Evolutionary conservation across 92 coral and sea anemone genomes (phyloP).

Genomic region (Chrysogorgia sp.): DNA sequence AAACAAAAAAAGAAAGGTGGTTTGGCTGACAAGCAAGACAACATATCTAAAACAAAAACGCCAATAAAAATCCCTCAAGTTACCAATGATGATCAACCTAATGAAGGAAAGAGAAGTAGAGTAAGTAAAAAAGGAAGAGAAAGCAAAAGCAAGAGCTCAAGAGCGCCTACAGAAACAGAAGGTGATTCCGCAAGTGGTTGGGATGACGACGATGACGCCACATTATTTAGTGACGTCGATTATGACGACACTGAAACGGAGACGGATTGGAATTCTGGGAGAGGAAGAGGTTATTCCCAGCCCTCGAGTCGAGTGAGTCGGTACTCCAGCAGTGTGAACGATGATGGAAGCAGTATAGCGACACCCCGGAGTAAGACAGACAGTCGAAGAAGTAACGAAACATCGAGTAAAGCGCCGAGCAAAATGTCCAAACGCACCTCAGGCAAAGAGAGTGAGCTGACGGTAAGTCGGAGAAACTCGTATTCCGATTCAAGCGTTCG

Average conservation of each 20-base stretch:
- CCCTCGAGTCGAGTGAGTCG: slow-evolving; percentile 1
- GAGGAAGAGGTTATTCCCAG: background rate
- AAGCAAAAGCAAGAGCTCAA: background rate
- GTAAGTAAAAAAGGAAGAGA: background rate
- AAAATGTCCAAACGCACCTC: background rate
- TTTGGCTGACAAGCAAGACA: background rate
- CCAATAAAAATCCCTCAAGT: slow-evolving; percentile 35
- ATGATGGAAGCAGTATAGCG: slow-evolving; percentile 6
- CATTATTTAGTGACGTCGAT: slow-evolving; percentile 18
- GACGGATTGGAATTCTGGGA: slow-evolving; percentile 20
- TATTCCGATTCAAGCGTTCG: slow-evolving; percentile 34
- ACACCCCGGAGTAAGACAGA: slow-evolving; percentile 7
- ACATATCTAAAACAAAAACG: slow-evolving; percentile 4
- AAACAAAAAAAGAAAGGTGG: background rate
- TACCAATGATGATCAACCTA: slow-evolving; percentile 3
- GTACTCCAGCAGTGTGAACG: slow-evolving; percentile 25
- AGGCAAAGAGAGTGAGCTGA: slow-evolving; percentile 9
- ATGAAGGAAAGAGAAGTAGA: slow-evolving; percentile 4
- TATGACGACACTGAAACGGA: slow-evolving; percentile 18
- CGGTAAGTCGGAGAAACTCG: slow-evolving; percentile 30
- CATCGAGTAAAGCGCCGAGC: background rate
- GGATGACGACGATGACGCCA: slow-evolving; percentile 28
- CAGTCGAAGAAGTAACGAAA: background rate
- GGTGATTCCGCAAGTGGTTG: slow-evolving; percentile 20
- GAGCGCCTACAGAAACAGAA: background rate